Evolutionary conservation across 2,888 invertebrate species (phyloP).

Genomic region (Zootermopsis nevadensis): DNA sequence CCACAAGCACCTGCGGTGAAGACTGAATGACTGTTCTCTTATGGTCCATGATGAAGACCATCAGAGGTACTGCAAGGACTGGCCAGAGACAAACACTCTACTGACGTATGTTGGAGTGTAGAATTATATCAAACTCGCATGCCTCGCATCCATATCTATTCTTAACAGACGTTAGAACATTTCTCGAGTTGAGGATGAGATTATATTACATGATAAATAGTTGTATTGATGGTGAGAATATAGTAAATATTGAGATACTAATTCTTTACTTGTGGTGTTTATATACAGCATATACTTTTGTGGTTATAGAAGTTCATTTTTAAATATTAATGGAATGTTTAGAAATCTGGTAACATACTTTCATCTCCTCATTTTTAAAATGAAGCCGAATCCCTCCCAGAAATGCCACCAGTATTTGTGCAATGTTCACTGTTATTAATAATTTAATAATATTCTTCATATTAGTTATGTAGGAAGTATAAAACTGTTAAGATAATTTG

Average conservation of each 20-base stretch:
- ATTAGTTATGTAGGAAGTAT: constrained; percentile 21
- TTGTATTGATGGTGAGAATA: too few relatives aligned
- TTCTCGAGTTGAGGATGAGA: neutral
- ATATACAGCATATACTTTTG: neutral
- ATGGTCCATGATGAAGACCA: constrained; percentile 27
- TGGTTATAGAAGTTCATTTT: neutral
- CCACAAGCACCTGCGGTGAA: constrained; percentile 46
- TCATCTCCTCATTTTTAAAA: constrained; percentile 16
- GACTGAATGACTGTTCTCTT: constrained; percentile 49
- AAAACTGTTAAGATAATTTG: constrained; percentile 3
- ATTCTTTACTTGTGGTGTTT: constrained; percentile 5
- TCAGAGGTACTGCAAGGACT: constrained; percentile 16
- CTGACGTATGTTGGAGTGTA: constrained; percentile 12
- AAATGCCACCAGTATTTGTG: constrained; percentile 41
- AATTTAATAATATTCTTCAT: constrained; percentile 39
- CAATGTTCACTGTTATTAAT: constrained; percentile 45
- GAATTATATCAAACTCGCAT: constrained; percentile 23
- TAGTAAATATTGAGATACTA: neutral
- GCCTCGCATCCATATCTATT: constrained; percentile 38
- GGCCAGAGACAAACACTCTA: neutral
- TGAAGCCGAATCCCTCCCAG: constrained; percentile 18
- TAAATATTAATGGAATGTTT: constrained; percentile 17
- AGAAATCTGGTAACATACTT: neutral
- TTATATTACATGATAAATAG: too few relatives aligned
- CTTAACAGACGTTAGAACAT: constrained; percentile 6